Conservation (phyloP, 2,113 vertebrate species). For the Athene cunicularia region DNA sequence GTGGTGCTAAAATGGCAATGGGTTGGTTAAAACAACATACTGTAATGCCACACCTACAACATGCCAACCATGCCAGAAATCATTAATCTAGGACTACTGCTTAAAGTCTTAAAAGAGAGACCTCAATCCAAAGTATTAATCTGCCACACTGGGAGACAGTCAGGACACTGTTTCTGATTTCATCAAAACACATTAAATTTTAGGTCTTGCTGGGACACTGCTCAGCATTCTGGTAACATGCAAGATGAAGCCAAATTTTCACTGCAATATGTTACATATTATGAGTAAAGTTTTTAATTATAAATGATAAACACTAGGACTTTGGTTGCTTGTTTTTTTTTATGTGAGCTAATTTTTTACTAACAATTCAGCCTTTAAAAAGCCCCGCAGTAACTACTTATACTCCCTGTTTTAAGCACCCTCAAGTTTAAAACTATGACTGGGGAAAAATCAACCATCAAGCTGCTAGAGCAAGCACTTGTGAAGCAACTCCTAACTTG, state of each 20-base stretch:
- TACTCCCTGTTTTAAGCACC: neutral
- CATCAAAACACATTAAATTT: neutral
- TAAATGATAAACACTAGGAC: neutral
- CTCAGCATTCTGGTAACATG: neutral
- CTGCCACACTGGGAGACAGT: accelerated
- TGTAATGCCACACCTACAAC: neutral
- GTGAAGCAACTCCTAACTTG: neutral
- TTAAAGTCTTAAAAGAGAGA: neutral
- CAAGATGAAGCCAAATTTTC: neutral
- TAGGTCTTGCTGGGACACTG: neutral
- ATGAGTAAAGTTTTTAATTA: neutral
- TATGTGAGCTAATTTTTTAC: neutral
- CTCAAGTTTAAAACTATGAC: neutral
- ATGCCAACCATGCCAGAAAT: neutral
- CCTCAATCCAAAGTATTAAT: neutral
- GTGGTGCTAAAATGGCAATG: neutral
- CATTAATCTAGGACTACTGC: neutral
- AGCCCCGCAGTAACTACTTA: neutral
- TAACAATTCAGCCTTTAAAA: neutral
- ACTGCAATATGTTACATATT: neutral
- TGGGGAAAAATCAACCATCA: neutral
- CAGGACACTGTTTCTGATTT: neutral
- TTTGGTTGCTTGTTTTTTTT: neutral
- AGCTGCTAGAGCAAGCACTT: neutral
- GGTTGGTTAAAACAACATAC: neutral